Evolutionary conservation across 2,888 invertebrate species (phyloP).

Genomic region (Oeneis ivallda): DNA sequence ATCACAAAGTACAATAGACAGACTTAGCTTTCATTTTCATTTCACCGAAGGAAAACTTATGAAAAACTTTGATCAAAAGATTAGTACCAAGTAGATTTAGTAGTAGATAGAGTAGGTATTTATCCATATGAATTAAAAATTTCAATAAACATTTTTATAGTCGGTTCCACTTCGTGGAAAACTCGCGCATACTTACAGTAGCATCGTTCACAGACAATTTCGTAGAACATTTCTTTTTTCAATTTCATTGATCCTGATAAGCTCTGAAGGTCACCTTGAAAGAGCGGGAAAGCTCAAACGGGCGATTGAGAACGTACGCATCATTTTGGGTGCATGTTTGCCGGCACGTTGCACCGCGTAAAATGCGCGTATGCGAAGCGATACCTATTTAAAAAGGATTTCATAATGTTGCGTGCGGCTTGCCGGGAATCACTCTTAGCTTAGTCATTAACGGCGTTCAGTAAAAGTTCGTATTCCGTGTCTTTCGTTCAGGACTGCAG

Average conservation of each 20-base stretch:
- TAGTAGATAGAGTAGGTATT: no score
- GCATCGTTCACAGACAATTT: no score
- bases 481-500: neutral
- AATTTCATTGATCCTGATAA: constrained; percentile 50
- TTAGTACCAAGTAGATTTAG: no score
- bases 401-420: constrained; percentile 43
- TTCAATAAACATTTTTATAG: no score
- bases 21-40: no score
- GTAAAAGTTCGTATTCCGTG: neutral
- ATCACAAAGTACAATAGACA: no score
- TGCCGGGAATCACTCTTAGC: constrained; percentile 29
- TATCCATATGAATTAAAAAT: neutral
- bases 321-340: constrained; percentile 42
- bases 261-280: constrained; percentile 73
- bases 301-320: constrained; percentile 39
- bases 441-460: neutral
- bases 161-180: neutral
- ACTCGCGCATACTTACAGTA: no score
- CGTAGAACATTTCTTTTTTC: constrained; percentile 12
- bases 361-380: constrained; percentile 30
- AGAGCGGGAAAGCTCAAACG: constrained; percentile 67
- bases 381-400: constrained; percentile 38
- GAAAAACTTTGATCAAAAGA: neutral
- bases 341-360: constrained; percentile 39
- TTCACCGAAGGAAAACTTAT: neutral